Base-by-base conservation (phyloP, 2,113 vertebrate species). In the Trogon melanurus region DNA sequence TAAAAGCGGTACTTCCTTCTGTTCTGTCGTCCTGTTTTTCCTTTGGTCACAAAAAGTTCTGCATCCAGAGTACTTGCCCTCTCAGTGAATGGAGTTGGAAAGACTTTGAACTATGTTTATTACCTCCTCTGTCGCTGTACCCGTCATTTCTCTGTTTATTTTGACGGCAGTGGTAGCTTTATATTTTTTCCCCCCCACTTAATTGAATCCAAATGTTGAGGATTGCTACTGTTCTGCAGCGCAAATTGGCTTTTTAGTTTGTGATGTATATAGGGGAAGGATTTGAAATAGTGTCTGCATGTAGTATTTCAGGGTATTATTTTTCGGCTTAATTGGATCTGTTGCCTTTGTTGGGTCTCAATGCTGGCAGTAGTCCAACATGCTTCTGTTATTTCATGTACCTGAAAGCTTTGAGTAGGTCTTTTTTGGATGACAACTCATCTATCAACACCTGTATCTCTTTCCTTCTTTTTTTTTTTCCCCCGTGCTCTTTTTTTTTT, bases 101-200 rank as follows among this genome's bases (percentile, higher is more conserved):
- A 74, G 29, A 32, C 57, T 91, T 89, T 69, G 53, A 53, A 12
- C 32, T 73, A 3, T 65, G 44, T 84, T 80, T 74, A 27, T 74
- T 60, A 26, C 29, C n/a, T 29, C 11, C 4, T 87, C 70, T 79
- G 62, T 54, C 48, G 58, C n/a, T 47, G 12, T 72, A 57, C 29
- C 19, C 8, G 0, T 65, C 9, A 51, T 57, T 91, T 78, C 6
- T 60, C 19, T 36, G 26, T 50, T 82, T 79, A 30, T 85, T 94
- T 93, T 82, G 70, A 70, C 41, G 76, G 27, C 48, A 67, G 0
- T 64, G 16, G 27, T 66, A 79, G 6, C 5, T 57, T 69, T 61
- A 1, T 26, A 13, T 23, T 5, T 3, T 6, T 1, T 5, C 3
- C 8, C 9, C 41, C 13, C 11, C 41, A 41, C 41, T 13, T 2